phyloP scores from a whole-genome alignment of 2,113 vertebrate genomes.

The Prunella himalayana region DNA sequence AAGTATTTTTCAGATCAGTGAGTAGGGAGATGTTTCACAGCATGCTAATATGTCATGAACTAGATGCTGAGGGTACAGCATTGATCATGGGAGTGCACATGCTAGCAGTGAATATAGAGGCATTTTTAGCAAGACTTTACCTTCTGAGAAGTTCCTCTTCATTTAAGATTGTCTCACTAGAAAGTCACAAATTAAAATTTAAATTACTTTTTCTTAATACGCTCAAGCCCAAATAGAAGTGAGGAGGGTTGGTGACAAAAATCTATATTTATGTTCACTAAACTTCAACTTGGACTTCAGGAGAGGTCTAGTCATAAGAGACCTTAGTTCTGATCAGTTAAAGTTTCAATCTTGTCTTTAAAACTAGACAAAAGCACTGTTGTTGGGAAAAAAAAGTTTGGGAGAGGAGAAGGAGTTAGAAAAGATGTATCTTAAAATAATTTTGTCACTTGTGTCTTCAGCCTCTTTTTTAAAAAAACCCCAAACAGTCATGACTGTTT shows the following conservation, averaged over 20 bases:
- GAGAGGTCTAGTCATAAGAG: background rate
- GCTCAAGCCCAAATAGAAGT: background rate
- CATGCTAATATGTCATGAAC: background rate
- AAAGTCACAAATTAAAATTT: background rate
- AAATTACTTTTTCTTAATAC: background rate
- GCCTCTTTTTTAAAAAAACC: background rate
- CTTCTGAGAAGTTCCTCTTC: background rate
- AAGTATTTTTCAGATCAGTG: background rate
- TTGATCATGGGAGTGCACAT: background rate
- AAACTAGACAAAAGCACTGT: background rate
- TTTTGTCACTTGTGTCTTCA: background rate
- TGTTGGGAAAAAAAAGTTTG: background rate
- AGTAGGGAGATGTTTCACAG: background rate
- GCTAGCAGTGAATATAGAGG: background rate
- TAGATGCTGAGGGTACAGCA: background rate
- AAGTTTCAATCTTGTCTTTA: background rate
- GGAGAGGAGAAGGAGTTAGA: background rate
- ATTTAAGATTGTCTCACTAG: background rate
- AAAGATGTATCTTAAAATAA: background rate
- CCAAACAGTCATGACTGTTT: background rate
- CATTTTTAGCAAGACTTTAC: background rate
- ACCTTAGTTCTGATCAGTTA: background rate
- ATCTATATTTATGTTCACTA: background rate
- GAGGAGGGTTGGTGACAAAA: background rate
- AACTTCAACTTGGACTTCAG: background rate